Evolutionary conservation across 2,888 invertebrate species (phyloP).

Genomic region (Drosophila subsilvestris): DNA sequence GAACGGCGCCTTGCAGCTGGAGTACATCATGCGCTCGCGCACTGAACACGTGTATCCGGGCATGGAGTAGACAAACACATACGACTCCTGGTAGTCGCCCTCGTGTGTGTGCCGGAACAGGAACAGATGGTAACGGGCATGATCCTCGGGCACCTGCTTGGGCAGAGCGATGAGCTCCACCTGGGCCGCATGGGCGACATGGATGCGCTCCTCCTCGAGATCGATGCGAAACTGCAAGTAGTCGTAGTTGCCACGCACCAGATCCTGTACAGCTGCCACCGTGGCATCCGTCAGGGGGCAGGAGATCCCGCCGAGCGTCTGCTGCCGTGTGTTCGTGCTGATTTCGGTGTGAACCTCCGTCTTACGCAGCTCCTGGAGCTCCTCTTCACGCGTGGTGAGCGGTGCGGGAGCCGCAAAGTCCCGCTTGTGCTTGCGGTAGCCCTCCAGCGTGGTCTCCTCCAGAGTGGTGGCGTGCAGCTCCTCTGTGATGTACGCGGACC

Average conservation of each 20-base stretch:
- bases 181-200: slow-evolving; percentile 90
- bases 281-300: slow-evolving; percentile 95
- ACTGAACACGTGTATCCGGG: slow-evolving; percentile 98
- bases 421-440: slow-evolving; percentile 91
- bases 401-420: slow-evolving; percentile 94
- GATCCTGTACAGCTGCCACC: slow-evolving; percentile 89
- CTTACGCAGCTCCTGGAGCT: slow-evolving; percentile 90
- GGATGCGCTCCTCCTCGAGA: slow-evolving; percentile 90
- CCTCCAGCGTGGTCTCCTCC: slow-evolving; percentile 92
- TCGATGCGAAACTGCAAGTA: slow-evolving; percentile 90
- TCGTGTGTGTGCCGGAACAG: slow-evolving; percentile 96
- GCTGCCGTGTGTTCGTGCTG: slow-evolving; percentile 92
- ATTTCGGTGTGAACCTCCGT: slow-evolving; percentile 90
- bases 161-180: slow-evolving; percentile 88
- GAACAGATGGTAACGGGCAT: slow-evolving; percentile 91
- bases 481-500: slow-evolving; percentile 95
- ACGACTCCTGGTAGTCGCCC: slow-evolving; percentile 93
- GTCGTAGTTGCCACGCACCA: slow-evolving; percentile 90
- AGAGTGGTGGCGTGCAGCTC: slow-evolving; percentile 95
- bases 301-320: slow-evolving; percentile 94
- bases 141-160: slow-evolving; percentile 91
- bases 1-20: slow-evolving; percentile 97
- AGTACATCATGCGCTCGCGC: slow-evolving; percentile 99
- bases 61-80: slow-evolving; percentile 99
- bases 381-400: slow-evolving; percentile 94